Evolutionary conservation across 23 tunicate genomes (phyloP), one percentile per base, ranked within the genome.

Genomic region (Botrylloides violaceus): DNA sequence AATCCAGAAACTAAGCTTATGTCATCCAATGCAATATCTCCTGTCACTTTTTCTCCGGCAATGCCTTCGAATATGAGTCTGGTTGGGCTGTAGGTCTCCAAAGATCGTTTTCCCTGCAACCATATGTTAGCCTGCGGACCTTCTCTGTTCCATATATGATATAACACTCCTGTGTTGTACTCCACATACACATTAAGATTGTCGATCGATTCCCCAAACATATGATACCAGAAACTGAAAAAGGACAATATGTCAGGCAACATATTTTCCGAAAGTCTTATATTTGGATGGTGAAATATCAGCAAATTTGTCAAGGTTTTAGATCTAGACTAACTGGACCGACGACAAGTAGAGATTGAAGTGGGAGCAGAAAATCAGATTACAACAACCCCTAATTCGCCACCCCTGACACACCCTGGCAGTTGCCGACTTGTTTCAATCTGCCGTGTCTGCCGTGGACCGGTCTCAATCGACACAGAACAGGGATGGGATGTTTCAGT

Each of bases 1-100:
- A 29, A 33, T 4, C 85, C 85, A 61, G 26, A 35, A 0, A 4
- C 62, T 1, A 90, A 24, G 28, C 27, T 1, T 2, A 90, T 62
- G 66, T 90, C 97, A 75, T 90, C 97, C 30, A 90, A 3, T 2
- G 97, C 81, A 23, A 90, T 90, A 76, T 90, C 97, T 7, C 97
- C 97, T 35, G 84, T 66, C 33, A 70, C 66, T 49, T 75, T 59
- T 19, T 73, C 64, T 9, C 97, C 97, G 6, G 66, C 85, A 1
- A 75, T 58, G 5, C 85, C 97, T 70, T 90, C 97, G 0, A 90
- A 15, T 88, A 80, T 77, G 39, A 90, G 36, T 58, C 89, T 70
- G 33, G 68, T 64, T 3, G 97, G 97, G 37, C 79, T 83, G 58
- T 36, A 75, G 1, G 85, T 59, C 9, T 32, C 34, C 22, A 90